Evolutionary conservation across 2,797 vertebrate genomes (phyloP).

Genomic region (Coregonus suidteri): DNA sequence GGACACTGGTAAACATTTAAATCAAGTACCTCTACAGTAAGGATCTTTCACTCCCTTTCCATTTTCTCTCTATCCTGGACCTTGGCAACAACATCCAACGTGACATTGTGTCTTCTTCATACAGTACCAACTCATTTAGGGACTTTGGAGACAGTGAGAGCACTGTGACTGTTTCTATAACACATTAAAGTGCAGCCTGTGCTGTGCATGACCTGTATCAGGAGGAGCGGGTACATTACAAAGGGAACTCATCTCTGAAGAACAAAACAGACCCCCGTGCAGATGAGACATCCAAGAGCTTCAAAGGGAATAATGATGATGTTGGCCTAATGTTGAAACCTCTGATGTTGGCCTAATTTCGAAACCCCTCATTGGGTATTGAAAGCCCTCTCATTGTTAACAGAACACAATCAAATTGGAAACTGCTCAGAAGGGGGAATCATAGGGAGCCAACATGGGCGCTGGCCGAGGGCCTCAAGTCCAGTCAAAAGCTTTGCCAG

Average conservation of each 20-base stretch:
- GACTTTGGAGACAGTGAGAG: conserved; percentile 44
- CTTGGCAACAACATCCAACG: conserved; percentile 11
- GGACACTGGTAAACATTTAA: conserved; percentile 4
- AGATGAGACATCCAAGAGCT: conserved; percentile 37
- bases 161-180: conserved; percentile 15
- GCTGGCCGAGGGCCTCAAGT: background rate
- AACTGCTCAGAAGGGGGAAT: conserved; percentile 19
- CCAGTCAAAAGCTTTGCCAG: conserved; percentile 22
- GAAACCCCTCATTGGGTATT: conserved; percentile 5
- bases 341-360: no score
- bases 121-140: background rate
- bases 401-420: conserved; percentile 16
- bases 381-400: background rate
- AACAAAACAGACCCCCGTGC: conserved; percentile 14
- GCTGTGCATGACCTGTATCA: background rate
- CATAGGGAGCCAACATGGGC: conserved; percentile 16
- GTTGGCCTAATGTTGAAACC: conserved; percentile 10
- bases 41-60: background rate
- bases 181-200: conserved; percentile 56
- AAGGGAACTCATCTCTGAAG: background rate
- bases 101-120: conserved; percentile 24
- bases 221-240: conserved; percentile 25
- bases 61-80: conserved; percentile 8
- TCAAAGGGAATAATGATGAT: conserved; percentile 33
- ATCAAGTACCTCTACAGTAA: background rate